phyloP scores from a whole-genome alignment of 2,113 vertebrate genomes.

The Aldabrachelys gigantea region DNA sequence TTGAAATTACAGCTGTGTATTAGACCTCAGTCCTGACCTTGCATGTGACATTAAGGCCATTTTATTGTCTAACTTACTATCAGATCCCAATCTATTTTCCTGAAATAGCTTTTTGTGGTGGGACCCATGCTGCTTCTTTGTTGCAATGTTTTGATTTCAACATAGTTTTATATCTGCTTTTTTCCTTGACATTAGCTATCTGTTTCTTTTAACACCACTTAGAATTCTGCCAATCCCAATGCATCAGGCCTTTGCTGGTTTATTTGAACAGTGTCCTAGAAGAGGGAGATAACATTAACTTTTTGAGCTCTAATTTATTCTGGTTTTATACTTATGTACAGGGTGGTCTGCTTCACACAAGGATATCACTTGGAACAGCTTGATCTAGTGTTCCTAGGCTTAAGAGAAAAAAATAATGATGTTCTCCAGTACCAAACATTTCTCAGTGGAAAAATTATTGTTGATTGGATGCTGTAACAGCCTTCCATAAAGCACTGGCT shows the following conservation, averaged over 20 bases:
- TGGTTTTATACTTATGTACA: background rate
- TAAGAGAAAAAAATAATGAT: background rate
- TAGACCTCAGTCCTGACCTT: constrained; percentile 7
- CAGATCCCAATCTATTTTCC: background rate
- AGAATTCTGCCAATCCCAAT: background rate
- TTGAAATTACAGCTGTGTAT: constrained; percentile 4
- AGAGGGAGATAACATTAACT: background rate
- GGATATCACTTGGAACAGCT: background rate
- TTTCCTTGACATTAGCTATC: background rate
- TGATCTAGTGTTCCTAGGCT: background rate
- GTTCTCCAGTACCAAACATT: background rate
- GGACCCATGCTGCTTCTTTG: background rate
- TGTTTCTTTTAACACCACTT: background rate
- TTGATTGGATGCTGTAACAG: background rate
- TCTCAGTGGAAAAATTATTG: background rate
- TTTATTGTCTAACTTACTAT: background rate
- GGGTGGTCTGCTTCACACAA: background rate
- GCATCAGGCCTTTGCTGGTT: background rate
- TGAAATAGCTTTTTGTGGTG: background rate
- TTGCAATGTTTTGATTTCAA: background rate
- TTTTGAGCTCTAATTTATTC: background rate
- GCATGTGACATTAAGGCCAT: background rate
- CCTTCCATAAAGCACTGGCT: background rate
- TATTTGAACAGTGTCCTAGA: background rate
- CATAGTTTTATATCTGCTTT: background rate